A percentile compares a stretch with the other conserved stretches of the same genome.
Evolutionary conservation across 2,888 invertebrate species (phyloP).

Genomic region (Anagyrus pseudococci): DNA sequence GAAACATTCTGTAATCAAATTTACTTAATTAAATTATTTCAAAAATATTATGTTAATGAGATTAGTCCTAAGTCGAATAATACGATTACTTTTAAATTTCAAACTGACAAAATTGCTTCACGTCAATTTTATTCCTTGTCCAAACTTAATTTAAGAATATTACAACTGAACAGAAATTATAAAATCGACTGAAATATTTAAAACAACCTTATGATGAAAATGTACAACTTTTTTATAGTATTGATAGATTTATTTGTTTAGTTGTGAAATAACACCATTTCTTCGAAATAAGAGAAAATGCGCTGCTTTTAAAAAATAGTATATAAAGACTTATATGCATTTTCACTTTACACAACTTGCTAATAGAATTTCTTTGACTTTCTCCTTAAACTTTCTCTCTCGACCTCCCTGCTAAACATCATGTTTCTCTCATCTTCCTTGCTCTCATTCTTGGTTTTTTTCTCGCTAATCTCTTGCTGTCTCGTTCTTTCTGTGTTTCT

Average conservation of each 20-base stretch:
- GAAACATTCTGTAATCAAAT: neutral
- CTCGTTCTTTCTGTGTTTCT: no score
- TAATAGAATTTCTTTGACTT: constrained; percentile 37
- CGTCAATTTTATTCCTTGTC: neutral
- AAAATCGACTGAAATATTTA: no score
- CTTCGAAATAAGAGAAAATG: no score
- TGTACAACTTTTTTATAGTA: no score
- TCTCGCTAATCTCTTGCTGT: no score
- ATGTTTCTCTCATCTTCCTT: constrained; percentile 4
- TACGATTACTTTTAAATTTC: neutral
- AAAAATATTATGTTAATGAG: neutral
- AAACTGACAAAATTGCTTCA: neutral
- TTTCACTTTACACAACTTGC: constrained; percentile 31
- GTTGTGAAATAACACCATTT: no score
- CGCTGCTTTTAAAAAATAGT: neutral
- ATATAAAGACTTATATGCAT: constrained; percentile 17
- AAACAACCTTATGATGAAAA: no score
- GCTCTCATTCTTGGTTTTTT: neutral
- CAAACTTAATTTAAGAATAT: no score
- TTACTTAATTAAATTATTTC: neutral
- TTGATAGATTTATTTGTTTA: no score
- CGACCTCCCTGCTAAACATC: constrained; percentile 1
- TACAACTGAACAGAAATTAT: no score
- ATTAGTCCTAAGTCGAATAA: neutral
- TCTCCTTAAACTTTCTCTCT: constrained; percentile 33